Evolutionary conservation across 2,113 vertebrate species (phyloP).

Genomic region (Capra hircus): DNA sequence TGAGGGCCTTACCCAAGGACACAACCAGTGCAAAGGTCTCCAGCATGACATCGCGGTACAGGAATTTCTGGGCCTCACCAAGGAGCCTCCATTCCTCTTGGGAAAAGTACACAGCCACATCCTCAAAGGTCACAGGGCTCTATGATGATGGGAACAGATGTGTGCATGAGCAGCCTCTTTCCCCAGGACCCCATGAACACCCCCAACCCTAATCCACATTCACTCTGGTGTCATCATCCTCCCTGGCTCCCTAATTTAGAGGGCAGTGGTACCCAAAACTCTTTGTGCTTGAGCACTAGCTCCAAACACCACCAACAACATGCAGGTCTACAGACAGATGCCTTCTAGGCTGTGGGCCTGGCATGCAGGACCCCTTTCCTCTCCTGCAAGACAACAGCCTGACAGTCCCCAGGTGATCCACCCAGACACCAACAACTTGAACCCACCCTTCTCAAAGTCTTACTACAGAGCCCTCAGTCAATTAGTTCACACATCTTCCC

Average conservation of each 20-base stretch:
- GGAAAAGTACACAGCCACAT: neutral
- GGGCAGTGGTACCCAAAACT: neutral
- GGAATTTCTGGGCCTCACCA: neutral
- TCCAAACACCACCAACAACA: neutral
- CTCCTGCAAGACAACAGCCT: neutral
- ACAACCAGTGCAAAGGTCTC: neutral
- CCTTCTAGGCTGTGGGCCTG: neutral
- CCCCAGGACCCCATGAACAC: neutral
- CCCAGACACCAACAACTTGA: neutral
- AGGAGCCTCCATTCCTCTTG: neutral
- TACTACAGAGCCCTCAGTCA: neutral
- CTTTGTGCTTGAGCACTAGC: neutral
- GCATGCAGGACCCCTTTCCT: neutral
- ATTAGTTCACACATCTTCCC: neutral
- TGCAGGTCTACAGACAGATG: rapidly evolving
- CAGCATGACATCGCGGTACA: neutral
- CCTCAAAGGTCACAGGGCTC: neutral
- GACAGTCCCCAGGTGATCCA: neutral
- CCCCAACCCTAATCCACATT: neutral
- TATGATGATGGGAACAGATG: neutral
- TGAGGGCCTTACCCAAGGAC: neutral
- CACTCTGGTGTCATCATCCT: neutral
- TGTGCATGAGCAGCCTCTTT: neutral
- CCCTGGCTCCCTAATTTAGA: neutral
- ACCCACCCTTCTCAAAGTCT: neutral